Evolutionary conservation across 2,797 vertebrate genomes (phyloP), one percentile per base, ranked within the genome.

Genomic region (Parauchenoglanis ngamensis): DNA sequence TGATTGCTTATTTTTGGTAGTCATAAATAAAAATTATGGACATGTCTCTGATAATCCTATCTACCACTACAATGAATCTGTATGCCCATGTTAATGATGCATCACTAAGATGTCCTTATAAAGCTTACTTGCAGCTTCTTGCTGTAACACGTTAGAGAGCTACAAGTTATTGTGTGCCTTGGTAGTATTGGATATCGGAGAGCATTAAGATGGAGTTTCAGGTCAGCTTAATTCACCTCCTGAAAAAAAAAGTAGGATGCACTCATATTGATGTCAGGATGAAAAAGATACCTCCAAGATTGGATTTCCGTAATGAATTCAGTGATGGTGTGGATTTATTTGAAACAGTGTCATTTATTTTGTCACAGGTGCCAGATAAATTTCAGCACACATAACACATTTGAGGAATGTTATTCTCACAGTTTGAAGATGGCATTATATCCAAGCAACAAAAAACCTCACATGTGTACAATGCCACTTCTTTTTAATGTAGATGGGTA

Each of bases 271-370:
- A 73, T 91, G 89, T 78, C 89, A 88, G 85, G 83, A 90, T 89
- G 88, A 89, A 89, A 90, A 87, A 90, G 87, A 83, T 76, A 78
- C 82, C 78, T 61, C 85, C 86, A 86, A 92, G 92, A 94, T 93
- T 93, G 91, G 90, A 91, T 91, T 90, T 91, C 89, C 89, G 92
- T 94, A 94, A 94, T 94, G 91, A 93, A 95, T 95, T 94, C 93
- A 91, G 92, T 86, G 92, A 92, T 92, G 91, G 92, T 93, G 92
- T 94, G 91, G 93, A 92, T 92, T 93, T 93, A 90, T 88, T 88
- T 85, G 87, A 88, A 88, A 86, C 44, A 85, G 59, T 84, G 28
- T 87, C 83, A 87, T 90, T 87, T 90, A 89, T 91, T 88, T 90
- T 89, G 85, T 88, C 89, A 85, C 86, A 67, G 75, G 68, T 70